Conservation (phyloP, 2,113 vertebrate species). For the Campylomormyrus tamandua region DNA sequence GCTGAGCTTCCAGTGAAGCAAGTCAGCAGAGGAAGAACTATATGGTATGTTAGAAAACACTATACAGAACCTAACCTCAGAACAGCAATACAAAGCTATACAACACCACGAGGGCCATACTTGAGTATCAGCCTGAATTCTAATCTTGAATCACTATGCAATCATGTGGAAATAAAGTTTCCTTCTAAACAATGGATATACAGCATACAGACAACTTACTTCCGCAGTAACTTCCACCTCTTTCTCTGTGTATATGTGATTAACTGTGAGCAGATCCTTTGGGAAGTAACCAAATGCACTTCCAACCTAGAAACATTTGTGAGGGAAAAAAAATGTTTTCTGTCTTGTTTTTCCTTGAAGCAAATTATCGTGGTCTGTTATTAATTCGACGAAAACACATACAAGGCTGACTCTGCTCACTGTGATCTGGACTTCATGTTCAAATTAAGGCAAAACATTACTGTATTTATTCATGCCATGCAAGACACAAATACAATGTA, state of each 20-base stretch:
- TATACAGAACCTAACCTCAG: not conserved
- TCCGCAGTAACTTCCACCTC: conserved; percentile 76
- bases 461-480: not conserved
- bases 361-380: not conserved
- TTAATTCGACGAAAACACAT: not conserved
- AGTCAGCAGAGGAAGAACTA: not conserved
- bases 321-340: conserved; percentile 15
- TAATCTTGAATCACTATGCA: not conserved
- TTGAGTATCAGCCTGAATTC: not conserved
- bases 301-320: conserved; percentile 67
- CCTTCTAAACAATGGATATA: not conserved
- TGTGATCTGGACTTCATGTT: not conserved
- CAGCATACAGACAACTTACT: conserved; percentile 54
- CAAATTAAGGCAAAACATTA: not conserved
- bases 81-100: not conserved
- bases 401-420: not conserved
- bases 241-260: conserved; percentile 74
- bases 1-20: not conserved
- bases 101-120: not conserved
- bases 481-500: not conserved
- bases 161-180: not conserved
- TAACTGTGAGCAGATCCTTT: conserved; percentile 77
- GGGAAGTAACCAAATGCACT: conserved; percentile 91
- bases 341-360: not conserved
- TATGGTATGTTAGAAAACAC: not conserved